phyloP scores from a whole-genome alignment of 2,888 invertebrate genomes.

The Pilophorus perplexus region DNA sequence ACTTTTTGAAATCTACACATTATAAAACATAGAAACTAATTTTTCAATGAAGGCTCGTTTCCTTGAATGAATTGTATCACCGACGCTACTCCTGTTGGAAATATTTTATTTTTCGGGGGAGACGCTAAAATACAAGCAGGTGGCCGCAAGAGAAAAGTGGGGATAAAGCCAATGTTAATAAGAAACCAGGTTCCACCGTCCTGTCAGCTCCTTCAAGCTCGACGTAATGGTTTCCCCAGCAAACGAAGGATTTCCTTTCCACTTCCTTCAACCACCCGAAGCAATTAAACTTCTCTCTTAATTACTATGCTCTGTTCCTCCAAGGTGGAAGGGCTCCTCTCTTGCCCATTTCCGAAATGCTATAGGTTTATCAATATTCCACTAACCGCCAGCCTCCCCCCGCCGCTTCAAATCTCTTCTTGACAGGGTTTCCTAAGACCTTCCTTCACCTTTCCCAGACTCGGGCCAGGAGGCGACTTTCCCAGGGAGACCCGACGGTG shows the following conservation, averaged over 20 bases:
- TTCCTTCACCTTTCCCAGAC: not conserved
- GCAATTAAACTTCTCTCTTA: constrained; percentile 41
- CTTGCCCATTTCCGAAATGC: constrained; percentile 1
- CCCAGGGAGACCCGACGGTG: constrained; percentile 23
- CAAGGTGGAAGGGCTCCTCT: not conserved
- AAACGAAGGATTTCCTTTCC: constrained; percentile 40
- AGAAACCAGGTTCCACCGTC: constrained; percentile 24
- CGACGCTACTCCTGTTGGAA: no score
- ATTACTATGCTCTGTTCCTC: constrained; percentile 40
- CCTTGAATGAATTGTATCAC: no score
- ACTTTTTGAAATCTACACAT: no score
- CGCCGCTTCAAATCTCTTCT: no score
- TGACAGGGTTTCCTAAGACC: constrained; percentile 20
- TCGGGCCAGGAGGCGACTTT: constrained; percentile 20
- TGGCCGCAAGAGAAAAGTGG: not conserved
- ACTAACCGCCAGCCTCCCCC: no score
- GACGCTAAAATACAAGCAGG: no score
- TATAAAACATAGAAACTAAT: no score
- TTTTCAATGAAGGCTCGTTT: no score
- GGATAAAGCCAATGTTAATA: constrained; percentile 33
- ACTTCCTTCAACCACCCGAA: constrained; percentile 32
- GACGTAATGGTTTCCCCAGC: constrained; percentile 30
- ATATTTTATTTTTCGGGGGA: no score
- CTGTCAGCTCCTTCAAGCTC: constrained; percentile 24
- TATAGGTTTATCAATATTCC: constrained; percentile 38